These are phyloP conservation scores for Physeter macrocephalus DNA, from an alignment of 2,113 vertebrate genomes.

Conservation along the genomic window DNA sequence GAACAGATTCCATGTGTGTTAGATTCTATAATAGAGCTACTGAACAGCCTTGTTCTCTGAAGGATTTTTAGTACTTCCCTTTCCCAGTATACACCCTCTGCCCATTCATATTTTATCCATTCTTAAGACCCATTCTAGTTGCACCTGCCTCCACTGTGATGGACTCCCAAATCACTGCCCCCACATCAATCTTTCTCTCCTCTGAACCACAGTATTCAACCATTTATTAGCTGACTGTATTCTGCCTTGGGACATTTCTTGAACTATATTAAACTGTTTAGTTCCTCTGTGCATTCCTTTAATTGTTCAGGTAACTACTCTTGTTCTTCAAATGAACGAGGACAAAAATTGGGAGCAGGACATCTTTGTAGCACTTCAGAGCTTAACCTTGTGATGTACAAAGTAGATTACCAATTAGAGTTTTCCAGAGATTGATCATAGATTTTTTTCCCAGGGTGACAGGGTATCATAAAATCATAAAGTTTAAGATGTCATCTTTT, in stretches of 20 bases:
- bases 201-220: neutral
- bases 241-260: neutral
- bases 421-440: neutral
- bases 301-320: slow-evolving; percentile 22
- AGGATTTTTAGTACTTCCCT: neutral
- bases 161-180: neutral
- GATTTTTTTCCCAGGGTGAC: neutral
- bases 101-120: neutral
- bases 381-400: neutral
- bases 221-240: neutral
- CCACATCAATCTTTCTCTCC: neutral
- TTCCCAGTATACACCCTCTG: neutral
- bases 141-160: rapidly evolving
- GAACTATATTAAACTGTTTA: slow-evolving; percentile 27
- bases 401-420: neutral
- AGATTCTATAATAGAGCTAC: too few species aligned
- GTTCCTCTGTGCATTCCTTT: neutral
- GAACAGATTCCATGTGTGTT: neutral
- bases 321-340: neutral
- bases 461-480: neutral
- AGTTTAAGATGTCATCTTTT: neutral
- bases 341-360: neutral
- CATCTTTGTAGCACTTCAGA: neutral
- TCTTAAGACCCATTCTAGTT: neutral
- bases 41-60: neutral